Base-by-base conservation (phyloP, 2,888 invertebrate species). In the Caenorhabditis panamensis region DNA sequence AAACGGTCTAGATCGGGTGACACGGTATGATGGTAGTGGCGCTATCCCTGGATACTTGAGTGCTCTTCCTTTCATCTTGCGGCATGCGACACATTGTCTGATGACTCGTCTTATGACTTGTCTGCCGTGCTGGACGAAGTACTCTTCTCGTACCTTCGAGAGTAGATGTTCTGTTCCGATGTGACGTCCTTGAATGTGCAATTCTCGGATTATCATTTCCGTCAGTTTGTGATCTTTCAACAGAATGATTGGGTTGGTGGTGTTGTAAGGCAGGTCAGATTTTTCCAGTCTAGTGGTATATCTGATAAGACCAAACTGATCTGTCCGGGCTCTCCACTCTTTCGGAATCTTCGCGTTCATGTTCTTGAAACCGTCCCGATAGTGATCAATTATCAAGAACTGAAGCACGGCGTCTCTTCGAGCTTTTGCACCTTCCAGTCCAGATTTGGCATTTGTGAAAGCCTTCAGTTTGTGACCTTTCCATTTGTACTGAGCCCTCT, bases 11-110 rank as follows among this genome's bases (percentile, higher is more conserved):
- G 47, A 47, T n/a, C 18, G 6, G 41, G 41, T 41, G 5, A 53
- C 53, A 11, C 92, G 69, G 5, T 88, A 84, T 5, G 31, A 18
- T 1, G 91, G 91, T 13, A 91, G 82, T 26, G 89, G 53, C 6
- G 53, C 24, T 1, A 53, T 53, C 24, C 6, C 26, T 13, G 53
- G 53, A 13, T 53, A 53, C 53, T 24, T 24, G 1, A 53, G 4
- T 9, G 53, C 24, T 24, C 53, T 53, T 4, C 53, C 53, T 53
- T 16, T 22, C 2, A 24, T 13, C 11, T 24, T 53, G 2, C 53
- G 22, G 13, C 53, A 53, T 3, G 5, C 3, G 24, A 53, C 13
- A 13, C 53, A 53, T 16, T 24, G 24, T 4, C 16, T 3, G 24
- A 22, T 13, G 4, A 53, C 11, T 2, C 16, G 8, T 3, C 53